Base-by-base conservation (phyloP, 2,888 invertebrate species). In the Tubulanus polymorphus region DNA sequence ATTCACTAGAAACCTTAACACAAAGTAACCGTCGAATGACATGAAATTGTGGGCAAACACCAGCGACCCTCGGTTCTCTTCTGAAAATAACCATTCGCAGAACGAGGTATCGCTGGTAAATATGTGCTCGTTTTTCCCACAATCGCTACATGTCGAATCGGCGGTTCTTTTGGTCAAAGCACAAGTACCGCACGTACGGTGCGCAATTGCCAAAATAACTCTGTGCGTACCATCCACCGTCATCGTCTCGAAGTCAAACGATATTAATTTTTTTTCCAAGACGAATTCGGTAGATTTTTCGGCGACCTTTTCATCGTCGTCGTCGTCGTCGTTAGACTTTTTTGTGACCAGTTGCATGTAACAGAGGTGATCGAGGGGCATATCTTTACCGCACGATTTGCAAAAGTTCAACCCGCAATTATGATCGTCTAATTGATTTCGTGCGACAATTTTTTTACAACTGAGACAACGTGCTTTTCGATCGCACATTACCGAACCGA, bases 31-130 rank as follows among this genome's bases (percentile, higher is more conserved):
- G 27, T 48, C 48, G 8, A 25, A 48, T n/a, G 28, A 20, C 20
- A 28, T 20, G 48, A 48, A 48, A 30, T 48, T 48, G 30, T 48
- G 48, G 30, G 20, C 27, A 26, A 48, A 25, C 2, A 48, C 48
- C 12, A 30, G 27, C 2, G 26, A 2, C 3, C 30, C 28, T 8
- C n/a, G n/a, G n/a, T n/a, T n/a, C n/a, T 48, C 48, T 20, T 48
- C 25, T n/a, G 12, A 12, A 2, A 48, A 30, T n/a, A 48, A 12
- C 48, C 48, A 48, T 1, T 27, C 2, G 18, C 48, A 48, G 28
- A 48, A 48, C n/a, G n/a, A n/a, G n/a, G n/a, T n/a, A n/a, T n/a
- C n/a, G n/a, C n/a, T n/a, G n/a, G n/a, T n/a, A n/a, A n/a, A n/a
- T n/a, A n/a, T n/a, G n/a, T n/a, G n/a, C 23, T 29, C 48, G 12